Evolutionary conservation across 2,113 vertebrate genomes (phyloP), one percentile per base, ranked within the genome.

Genomic region (Circaetus gallicus): DNA sequence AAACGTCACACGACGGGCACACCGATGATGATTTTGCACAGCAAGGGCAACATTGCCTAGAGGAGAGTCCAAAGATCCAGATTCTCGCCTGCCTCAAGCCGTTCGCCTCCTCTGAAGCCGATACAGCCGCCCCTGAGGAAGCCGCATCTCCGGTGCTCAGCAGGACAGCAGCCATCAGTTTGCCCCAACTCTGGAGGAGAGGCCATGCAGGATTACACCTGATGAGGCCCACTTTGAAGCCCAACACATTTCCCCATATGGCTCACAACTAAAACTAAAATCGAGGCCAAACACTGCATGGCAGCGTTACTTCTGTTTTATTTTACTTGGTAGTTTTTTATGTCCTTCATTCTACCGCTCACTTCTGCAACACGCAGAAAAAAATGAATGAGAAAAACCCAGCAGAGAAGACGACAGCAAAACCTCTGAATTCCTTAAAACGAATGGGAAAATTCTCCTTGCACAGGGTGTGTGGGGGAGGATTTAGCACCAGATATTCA

Each of bases 191-290:
- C 69, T 32, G 47, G 71, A 66, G 88, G 32, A 70, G 31, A 66
- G 47, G 63, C 36, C 36, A 1, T 42, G 28, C 8, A 32, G 80
- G 65, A 91, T 70, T 71, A 78, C 45, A 90, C 59, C 56, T 28
- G 34, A 82, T 6, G 61, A 91, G 49, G 65, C 56, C 61, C 21
- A 2, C 71, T 82, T 50, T 49, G 70, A 62, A 92, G 73, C 80
- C 72, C 63, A 55, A 63, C 22, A 74, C n/a, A 34, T 70, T 83
- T 92, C 71, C 87, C 70, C 3, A 3, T 43, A 52, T 24, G 4
- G 61, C 82, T 96, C 66, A 72, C 89, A 72, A 92, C 53, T 4
- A 1, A 90, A 90, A 82, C 67, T 43, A 74, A 95, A 96, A 92
- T 70, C 66, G 88, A 96, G 66, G 90, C 71, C 86, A 95, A 73